Evolutionary conservation across 2,888 invertebrate genomes (phyloP), one percentile per base, ranked within the genome.

Genomic region (Brachylomia viminalis): DNA sequence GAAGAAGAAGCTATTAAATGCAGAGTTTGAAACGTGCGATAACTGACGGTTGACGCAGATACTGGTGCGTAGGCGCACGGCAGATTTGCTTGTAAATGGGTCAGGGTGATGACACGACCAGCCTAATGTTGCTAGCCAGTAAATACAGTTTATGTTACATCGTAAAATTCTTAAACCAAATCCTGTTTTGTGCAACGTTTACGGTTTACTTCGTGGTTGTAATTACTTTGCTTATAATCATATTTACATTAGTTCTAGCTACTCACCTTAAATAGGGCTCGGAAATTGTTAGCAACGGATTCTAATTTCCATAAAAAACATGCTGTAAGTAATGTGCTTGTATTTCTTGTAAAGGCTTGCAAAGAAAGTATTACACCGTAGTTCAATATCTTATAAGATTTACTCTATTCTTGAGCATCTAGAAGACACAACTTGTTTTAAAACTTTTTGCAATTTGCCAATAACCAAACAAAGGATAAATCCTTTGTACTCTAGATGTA

Each of bases 61-160:
- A 87, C 85, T 75, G 86, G 79, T 92, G 94, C 94, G 95, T 95
- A 91, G 95, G 95, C 93, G 94, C 94, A 93, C 88, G 87, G 88
- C 92, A 89, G 93, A 93, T 95, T 94, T 93, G 77, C 90, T 93
- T 90, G 90, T 89, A 95, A 94, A 95, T 95, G 90, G 95, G 95
- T 95, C 95, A 95, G 92, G 95, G 95, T 90, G 90, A 90, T 90
- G 88, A 89, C 88, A 84, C 88, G 90, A 89, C 87, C 87, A 86
- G 87, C 79, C 85, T 79, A 80, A 88, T 83, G 86, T 87, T 88
- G 76, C 86, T 77, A 87, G 81, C 75, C 77, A 80, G 72, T 75
- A 79, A 82, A 85, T 82, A 82, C 79, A 52, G 42, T 82, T 79
- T 64, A 81, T 83, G 74, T 79, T 77, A 65, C 70, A 84, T 82